phyloP scores from a whole-genome alignment of 1,140 invertebrate species.

The Lasaia peninsularis region DNA sequence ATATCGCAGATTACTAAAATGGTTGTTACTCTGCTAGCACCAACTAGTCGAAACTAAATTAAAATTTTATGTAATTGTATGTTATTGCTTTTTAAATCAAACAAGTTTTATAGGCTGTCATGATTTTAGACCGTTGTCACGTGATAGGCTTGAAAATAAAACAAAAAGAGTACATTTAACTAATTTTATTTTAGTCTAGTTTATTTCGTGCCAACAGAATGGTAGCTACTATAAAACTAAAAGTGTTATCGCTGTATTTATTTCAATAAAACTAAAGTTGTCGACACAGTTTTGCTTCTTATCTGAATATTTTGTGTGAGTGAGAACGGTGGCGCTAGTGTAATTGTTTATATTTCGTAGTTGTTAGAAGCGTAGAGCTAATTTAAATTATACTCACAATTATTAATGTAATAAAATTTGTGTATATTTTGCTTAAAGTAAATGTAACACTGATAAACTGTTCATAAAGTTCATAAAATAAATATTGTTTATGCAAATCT shows the following conservation, averaged over 20 bases:
- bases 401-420: constrained; percentile 21
- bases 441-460: constrained; percentile 32
- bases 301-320: neutral
- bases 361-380: constrained; percentile 24
- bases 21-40: no score
- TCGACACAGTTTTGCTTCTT: neutral
- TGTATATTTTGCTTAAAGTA: constrained; percentile 61
- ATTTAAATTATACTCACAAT: constrained; percentile 18
- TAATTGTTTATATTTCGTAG: constrained; percentile 25
- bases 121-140: no score
- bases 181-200: no score
- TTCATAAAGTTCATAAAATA: constrained; percentile 51
- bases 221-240: no score
- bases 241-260: no score
- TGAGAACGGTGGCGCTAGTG: constrained; percentile 14
- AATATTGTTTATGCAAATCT: constrained; percentile 41
- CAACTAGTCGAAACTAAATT: neutral
- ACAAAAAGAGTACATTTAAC: no score
- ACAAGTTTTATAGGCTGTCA: no score
- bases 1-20: no score
- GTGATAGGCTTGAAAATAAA: no score
- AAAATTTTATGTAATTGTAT: neutral
- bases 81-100: neutral
- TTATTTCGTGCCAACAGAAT: no score
- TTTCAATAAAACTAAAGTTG: no score